Evolutionary conservation across 2,888 invertebrate species (phyloP), one percentile per base, ranked within the genome.

Genomic region (Patella caerulea): DNA sequence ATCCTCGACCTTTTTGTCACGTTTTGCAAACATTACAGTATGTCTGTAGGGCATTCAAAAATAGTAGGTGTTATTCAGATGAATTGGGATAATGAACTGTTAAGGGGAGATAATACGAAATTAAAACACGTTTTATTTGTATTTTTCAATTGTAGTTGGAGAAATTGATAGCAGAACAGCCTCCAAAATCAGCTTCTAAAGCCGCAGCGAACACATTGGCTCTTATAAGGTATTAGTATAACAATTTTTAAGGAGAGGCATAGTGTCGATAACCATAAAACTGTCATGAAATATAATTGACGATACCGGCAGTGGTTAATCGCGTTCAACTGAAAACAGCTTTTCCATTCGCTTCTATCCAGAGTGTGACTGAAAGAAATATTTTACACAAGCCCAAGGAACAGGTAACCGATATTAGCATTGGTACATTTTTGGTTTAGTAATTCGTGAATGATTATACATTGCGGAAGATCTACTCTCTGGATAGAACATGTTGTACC

Each of bases 151-250:
- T 85, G 34, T 79, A 90, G 89, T 79, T 90, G 56, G 83, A 84
- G 19, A 77, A 80, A 4, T 77, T 90, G 52, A 90, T 88, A 72
- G 82, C 76, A 14, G 85, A 87, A 53, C 85, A 86, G 34, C 90
- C 90, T 9, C 89, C 89, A 29, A 87, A 86, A 69, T 85, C 85
- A 9, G 90, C 90, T 2, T 84, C 82, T 52, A 89, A 89, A 76
- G 89, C 88, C 9, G 86, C 89, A 4, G 87, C 87, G 17, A 88
- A 88, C 74, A 88, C 90, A 2, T 74, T 90, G n/a, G 89, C 88
- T 7, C 81, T 90, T 7, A 88, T 89, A 56, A 86, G 87, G 90
- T 90, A 72, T 74, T 55, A 7, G 15, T 12, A 19, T 52, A 52
- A 7, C 9, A 9, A 2, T 2, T 3, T 72, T 72, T 72, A 54